Base-by-base conservation (phyloP, 2,797 vertebrate species). In the Diceros bicornis region DNA sequence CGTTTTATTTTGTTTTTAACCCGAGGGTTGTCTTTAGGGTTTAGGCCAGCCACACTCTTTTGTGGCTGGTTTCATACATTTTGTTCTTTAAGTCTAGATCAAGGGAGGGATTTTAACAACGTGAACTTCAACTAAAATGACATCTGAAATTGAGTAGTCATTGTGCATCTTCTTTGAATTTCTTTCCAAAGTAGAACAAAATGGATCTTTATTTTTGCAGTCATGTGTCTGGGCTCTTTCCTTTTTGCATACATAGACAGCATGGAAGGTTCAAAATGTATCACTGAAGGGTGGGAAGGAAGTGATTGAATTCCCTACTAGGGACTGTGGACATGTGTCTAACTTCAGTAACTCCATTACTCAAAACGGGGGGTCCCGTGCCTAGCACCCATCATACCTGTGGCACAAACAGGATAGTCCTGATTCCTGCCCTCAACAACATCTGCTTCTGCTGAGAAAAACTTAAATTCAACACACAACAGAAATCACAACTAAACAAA, bases 181-280 rank as follows among this genome's bases (percentile, higher is more conserved):
- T 64, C 12, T 89, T 91, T 32, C 32, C 44, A 12, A 47, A 29
- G 34, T 4, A 8, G 25, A 55, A 10, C 13, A 75, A 29, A 14
- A 27, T 1, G 3, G 1, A 3, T 25, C 25, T 62, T 77, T 23
- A 10, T 6, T 71, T 86, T 61, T 47, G 37, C 27, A 57, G 37
- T 23, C 44, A 0, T 44, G 2, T 21, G 13, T 13, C 6, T 29
- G 9, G 55, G 13, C 66, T n/a, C 16, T 9, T 10, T 81, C 37
- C 10, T 47, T 2, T 68, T 32, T 62, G 23, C 2, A 37, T 14
- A 47, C 1, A 0, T 1, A 29, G 66, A 50, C 29, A 16, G 34
- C 0, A 11, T 3, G 10, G 59, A 32, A 13, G 21, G 20, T 27
- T 64, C 14, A 12, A 21, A 52, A n/a, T 0, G 8, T 0, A 0